A percentile compares a stretch with the other conserved stretches of the same genome.
These are phyloP conservation scores for Hypocryptadius cinnamomeus DNA, from an alignment of 2,113 vertebrate species.

Conservation along the genomic window DNA sequence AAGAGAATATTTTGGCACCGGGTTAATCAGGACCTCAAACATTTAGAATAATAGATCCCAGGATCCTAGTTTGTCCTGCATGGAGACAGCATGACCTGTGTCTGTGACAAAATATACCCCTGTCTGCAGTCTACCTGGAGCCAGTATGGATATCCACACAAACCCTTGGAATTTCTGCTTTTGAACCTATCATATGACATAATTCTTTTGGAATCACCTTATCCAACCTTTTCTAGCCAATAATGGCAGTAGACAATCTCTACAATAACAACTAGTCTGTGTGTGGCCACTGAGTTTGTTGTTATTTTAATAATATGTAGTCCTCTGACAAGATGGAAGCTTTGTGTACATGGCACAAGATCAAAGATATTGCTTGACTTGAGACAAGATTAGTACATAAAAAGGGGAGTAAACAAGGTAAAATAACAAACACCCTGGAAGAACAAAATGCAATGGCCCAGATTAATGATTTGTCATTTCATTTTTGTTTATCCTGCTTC, in stretches of 20 bases:
- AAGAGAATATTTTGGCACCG: not conserved
- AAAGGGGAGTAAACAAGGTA: not conserved
- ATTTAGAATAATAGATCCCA: not conserved
- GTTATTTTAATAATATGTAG: not conserved
- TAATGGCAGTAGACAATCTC: not conserved
- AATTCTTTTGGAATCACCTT: not conserved
- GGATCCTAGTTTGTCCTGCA: not conserved
- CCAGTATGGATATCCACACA: not conserved
- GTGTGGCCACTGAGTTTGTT: not conserved
- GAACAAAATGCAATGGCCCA: not conserved
- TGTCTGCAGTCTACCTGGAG: not conserved
- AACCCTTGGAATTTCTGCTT: not conserved
- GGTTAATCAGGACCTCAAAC: not conserved
- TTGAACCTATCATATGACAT: not conserved
- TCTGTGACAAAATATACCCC: not conserved
- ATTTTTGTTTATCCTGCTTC: not conserved
- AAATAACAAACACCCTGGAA: not conserved
- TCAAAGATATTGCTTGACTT: not conserved
- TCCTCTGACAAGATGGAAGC: not conserved
- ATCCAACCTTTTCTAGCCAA: not conserved
- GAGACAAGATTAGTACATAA: not conserved
- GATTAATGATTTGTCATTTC: not conserved
- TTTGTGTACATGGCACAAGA: not conserved
- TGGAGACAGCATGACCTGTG: not conserved
- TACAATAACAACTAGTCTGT: not conserved